A percentile compares a stretch with the other conserved stretches of the same genome.
Conservation (phyloP, 2,113 vertebrate species). For the Halcyon senegalensis region DNA sequence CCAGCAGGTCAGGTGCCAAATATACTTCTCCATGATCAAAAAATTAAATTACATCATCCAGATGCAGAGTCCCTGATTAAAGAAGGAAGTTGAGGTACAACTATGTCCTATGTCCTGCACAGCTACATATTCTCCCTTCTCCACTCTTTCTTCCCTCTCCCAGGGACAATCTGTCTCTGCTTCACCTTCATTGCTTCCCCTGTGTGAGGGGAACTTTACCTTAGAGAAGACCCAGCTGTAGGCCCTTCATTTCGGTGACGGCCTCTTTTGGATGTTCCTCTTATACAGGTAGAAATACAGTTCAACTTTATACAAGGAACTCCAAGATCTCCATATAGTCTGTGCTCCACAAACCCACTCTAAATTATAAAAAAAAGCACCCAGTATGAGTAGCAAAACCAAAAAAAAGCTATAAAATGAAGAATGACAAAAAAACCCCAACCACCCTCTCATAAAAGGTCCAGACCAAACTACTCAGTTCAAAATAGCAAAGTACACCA, state of each 20-base stretch:
- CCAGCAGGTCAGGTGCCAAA: no score
- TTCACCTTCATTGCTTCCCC: not conserved
- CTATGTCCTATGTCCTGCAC: not conserved
- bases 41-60: not conserved
- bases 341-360: not conserved
- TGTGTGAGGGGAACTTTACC: not conserved
- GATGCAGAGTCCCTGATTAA: not conserved
- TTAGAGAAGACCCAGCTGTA: not conserved
- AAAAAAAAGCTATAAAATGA: not conserved
- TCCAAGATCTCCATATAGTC: not conserved
- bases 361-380: not conserved
- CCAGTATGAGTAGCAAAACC: not conserved
- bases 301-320: not conserved
- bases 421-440: rapidly evolving
- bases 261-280: not conserved
- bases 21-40: no score
- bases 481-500: not conserved
- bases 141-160: not conserved
- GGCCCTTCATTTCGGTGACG: not conserved
- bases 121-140: not conserved
- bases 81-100: not conserved
- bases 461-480: not conserved
- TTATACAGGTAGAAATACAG: not conserved
- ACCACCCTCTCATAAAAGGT: not conserved
- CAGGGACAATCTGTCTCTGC: not conserved